Conservation (phyloP, 2,797 vertebrate species). For the Enteromius anoplus region DNA sequence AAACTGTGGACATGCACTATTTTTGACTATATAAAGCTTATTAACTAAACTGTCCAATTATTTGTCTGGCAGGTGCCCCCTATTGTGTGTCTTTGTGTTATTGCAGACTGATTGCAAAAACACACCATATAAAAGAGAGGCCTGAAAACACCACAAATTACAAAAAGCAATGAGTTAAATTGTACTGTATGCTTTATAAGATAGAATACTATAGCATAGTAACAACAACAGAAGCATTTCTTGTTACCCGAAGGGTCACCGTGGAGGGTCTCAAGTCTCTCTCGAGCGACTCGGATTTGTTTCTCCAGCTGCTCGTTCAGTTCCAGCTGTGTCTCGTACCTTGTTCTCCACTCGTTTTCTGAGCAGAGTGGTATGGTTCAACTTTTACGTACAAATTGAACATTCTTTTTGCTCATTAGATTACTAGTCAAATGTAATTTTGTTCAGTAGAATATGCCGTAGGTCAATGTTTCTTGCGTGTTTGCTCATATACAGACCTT, state of each 20-base stretch:
- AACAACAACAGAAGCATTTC: background rate
- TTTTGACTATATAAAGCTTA: background rate
- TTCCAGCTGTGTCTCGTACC: constrained; percentile 86
- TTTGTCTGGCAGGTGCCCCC: background rate
- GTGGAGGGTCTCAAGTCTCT: constrained; percentile 79
- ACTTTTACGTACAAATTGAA: too few species aligned
- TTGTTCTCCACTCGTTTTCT: constrained; percentile 90
- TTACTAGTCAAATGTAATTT: background rate
- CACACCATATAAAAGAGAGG: background rate
- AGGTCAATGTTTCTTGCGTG: background rate
- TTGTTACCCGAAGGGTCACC: constrained; percentile 83
- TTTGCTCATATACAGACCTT: constrained; percentile 73
- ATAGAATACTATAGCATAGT: background rate
- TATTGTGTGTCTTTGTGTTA: background rate
- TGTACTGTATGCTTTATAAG: background rate
- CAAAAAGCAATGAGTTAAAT: background rate
- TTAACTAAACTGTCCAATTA: background rate
- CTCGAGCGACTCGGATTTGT: constrained; percentile 79
- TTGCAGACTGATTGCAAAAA: background rate
- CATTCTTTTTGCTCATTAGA: background rate
- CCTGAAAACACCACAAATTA: background rate
- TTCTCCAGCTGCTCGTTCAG: constrained; percentile 84
- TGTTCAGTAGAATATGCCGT: background rate
- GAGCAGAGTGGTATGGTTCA: constrained; percentile 4
- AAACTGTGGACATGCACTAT: background rate